Percentiles rank a stretch among this genome's conserved stretches.
These are phyloP conservation scores for Cryptotermes secundus DNA, from an alignment of 1,140 invertebrate species.

Conservation along the genomic window DNA sequence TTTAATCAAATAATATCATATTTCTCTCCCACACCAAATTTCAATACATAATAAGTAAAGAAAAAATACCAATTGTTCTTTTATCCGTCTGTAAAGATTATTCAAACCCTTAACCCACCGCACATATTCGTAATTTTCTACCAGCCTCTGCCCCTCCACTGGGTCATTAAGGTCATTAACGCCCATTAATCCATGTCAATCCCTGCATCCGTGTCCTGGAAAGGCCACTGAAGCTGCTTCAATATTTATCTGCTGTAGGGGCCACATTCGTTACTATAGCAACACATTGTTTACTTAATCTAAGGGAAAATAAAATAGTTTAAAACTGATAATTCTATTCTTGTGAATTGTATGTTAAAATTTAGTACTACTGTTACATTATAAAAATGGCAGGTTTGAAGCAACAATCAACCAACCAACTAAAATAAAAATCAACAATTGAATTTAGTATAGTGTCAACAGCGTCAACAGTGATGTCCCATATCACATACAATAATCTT, in stretches of 20 bases:
- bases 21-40: background rate
- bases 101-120: background rate
- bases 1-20: background rate
- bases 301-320: background rate
- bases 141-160: too few species aligned
- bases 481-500: conserved; percentile 66
- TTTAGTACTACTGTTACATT: too few species aligned
- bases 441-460: background rate
- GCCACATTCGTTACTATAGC: background rate
- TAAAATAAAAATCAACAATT: too few species aligned
- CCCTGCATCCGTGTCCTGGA: background rate
- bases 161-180: too few species aligned
- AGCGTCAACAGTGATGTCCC: conserved; percentile 63
- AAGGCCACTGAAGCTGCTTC: background rate
- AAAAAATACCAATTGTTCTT: too few species aligned
- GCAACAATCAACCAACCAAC: too few species aligned
- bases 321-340: too few species aligned
- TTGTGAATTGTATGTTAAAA: too few species aligned
- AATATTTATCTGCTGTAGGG: background rate
- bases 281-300: background rate
- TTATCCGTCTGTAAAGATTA: too few species aligned
- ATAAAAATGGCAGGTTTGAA: too few species aligned
- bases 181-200: too few species aligned
- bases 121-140: background rate
- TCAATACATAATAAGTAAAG: too few species aligned